A percentile compares a stretch with the other conserved stretches of the same genome.
Evolutionary conservation across 2,113 vertebrate species (phyloP).

Genomic region (Halichoeres trimaculatus): DNA sequence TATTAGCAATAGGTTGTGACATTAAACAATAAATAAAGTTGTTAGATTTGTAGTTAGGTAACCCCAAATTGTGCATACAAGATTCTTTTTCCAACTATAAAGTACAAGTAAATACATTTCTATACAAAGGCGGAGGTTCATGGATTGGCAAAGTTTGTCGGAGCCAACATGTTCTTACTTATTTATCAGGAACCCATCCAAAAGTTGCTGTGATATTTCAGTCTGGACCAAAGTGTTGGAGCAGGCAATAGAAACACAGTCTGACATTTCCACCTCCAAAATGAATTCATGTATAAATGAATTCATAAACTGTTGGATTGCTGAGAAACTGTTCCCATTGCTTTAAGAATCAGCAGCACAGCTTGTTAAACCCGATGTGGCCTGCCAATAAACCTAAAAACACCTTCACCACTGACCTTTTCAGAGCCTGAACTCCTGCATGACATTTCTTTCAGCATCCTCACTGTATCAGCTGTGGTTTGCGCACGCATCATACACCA

Average conservation of each 20-base stretch:
- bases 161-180: no score
- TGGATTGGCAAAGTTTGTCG: not conserved
- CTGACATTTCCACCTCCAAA: not conserved
- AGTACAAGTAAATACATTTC: not conserved
- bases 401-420: slow-evolving; percentile 59
- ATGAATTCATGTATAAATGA: not conserved
- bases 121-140: not conserved
- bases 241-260: not conserved
- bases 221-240: not conserved
- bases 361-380: slow-evolving; percentile 46
- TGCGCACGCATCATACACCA: slow-evolving; percentile 38
- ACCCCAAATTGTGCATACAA: not conserved
- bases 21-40: no score
- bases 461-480: slow-evolving; percentile 57
- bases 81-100: not conserved
- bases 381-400: slow-evolving; percentile 61
- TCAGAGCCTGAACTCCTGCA: slow-evolving; percentile 21
- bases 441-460: slow-evolving; percentile 65
- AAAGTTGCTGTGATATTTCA: not conserved
- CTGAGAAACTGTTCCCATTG: not conserved
- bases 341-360: slow-evolving; percentile 12
- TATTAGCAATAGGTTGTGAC: no score
- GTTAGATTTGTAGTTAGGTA: not conserved
- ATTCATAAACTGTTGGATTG: not conserved
- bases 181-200: not conserved